A percentile compares a stretch with the other conserved stretches of the same genome.
Evolutionary conservation across 2,797 vertebrate species (phyloP).

Genomic region (Parotocinclus haroldoi): DNA sequence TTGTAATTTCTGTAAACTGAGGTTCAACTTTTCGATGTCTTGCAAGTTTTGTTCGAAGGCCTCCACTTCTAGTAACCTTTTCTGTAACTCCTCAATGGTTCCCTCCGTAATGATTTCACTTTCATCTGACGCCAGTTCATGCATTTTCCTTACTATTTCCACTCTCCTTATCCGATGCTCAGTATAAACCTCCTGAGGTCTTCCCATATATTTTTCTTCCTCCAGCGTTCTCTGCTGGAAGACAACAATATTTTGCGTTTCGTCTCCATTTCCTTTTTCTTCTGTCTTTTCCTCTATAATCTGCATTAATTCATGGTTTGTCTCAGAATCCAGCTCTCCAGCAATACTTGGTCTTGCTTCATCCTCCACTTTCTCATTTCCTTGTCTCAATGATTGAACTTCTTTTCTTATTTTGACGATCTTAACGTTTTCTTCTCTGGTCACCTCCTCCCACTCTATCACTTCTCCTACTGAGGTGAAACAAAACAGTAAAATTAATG

Average conservation of each 20-base stretch:
- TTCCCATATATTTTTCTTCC: constrained; percentile 11
- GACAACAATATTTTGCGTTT: constrained; percentile 18
- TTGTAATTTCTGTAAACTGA: constrained; percentile 54
- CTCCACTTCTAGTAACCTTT: constrained; percentile 59
- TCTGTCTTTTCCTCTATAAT: constrained; percentile 19
- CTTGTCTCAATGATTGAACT: constrained; percentile 13
- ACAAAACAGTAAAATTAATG: neutral
- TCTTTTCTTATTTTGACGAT: neutral
- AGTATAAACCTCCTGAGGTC: constrained; percentile 23
- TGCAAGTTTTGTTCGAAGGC: constrained; percentile 60
- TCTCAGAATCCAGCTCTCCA: no score
- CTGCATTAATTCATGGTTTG: no score
- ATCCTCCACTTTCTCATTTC: constrained; percentile 2
- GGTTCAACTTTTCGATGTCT: constrained; percentile 34
- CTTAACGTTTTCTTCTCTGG: neutral
- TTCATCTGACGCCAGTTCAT: constrained; percentile 10
- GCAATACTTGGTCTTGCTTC: neutral
- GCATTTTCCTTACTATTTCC: constrained; percentile 2
- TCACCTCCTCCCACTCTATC: constrained; percentile 2
- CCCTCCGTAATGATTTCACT: constrained; percentile 14
- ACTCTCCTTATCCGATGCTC: constrained; percentile 10
- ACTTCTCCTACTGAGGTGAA: constrained; percentile 25
- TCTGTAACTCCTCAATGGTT: constrained; percentile 16
- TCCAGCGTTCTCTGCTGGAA: constrained; percentile 22
- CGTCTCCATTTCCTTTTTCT: constrained; percentile 10